A percentile compares a stretch with the other conserved stretches of the same genome.
Conservation (phyloP, 2,888 invertebrate genomes). For the Himalopsyche kuldschensis region DNA sequence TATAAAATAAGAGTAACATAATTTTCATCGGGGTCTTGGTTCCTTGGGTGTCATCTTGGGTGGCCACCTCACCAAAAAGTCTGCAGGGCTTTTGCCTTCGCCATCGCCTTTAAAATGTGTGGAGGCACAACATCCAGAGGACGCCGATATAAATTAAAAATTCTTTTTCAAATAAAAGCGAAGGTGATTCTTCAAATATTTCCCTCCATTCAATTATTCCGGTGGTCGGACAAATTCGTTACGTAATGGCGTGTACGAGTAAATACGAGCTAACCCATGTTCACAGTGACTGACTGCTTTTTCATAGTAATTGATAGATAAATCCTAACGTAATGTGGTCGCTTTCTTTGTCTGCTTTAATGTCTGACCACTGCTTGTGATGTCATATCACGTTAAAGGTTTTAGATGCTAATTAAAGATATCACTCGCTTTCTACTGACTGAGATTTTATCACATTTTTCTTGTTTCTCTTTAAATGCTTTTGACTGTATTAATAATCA, state of each 20-base stretch:
- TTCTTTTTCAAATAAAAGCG: not conserved
- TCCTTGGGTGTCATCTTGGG: not conserved
- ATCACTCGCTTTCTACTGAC: not conserved
- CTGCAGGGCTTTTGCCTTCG: not conserved
- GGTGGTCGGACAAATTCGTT: not conserved
- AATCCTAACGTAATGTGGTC: not conserved
- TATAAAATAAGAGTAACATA: not conserved
- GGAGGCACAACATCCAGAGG: not conserved
- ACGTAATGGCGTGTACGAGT: not conserved
- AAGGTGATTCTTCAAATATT: constrained; percentile 1
- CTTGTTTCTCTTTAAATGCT: not conserved
- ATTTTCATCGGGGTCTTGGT: not conserved
- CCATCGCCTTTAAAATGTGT: not conserved
- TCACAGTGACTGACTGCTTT: not conserved
- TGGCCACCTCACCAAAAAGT: not conserved
- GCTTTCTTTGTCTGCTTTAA: not conserved
- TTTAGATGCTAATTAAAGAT: not conserved
- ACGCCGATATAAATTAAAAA: not conserved
- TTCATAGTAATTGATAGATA: not conserved
- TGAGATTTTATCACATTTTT: not conserved
- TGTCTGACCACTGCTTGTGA: not conserved
- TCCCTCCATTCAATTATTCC: constrained; percentile 1
- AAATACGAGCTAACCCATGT: not conserved
- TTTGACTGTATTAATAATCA: too few species aligned
- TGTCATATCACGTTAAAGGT: not conserved